phyloP scores from a whole-genome alignment of 2,113 vertebrate genomes.

The Psilopsiagon aymara region DNA sequence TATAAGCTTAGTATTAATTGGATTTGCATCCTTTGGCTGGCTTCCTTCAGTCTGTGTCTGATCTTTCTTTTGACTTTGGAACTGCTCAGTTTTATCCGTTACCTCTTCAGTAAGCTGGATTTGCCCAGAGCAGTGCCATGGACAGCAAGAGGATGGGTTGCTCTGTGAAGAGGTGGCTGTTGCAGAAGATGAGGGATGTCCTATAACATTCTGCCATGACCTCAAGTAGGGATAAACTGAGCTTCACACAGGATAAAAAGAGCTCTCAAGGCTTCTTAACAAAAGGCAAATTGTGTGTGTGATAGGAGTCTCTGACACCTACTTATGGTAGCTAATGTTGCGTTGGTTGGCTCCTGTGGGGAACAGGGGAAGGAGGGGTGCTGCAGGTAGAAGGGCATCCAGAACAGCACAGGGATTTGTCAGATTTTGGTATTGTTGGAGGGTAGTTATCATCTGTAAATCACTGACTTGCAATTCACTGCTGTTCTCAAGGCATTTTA shows the following conservation, averaged over 20 bases:
- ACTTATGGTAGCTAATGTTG: not conserved
- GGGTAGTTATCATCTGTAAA: not conserved
- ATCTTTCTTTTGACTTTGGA: not conserved
- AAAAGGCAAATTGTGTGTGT: not conserved
- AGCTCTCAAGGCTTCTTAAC: not conserved
- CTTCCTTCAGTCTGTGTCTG: not conserved
- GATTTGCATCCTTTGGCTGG: slow-evolving; percentile 21
- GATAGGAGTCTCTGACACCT: not conserved
- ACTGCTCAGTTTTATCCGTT: not conserved
- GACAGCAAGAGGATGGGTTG: not conserved
- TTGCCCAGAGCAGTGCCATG: accelerated
- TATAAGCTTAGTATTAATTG: slow-evolving; percentile 40
- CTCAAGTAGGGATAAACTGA: not conserved
- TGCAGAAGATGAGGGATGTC: not conserved
- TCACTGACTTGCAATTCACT: not conserved
- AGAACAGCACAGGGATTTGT: not conserved
- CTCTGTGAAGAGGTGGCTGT: not conserved
- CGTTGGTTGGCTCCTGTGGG: not conserved
- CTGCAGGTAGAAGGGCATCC: not conserved
- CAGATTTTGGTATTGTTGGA: not conserved
- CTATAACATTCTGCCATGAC: not conserved
- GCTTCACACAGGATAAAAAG: not conserved
- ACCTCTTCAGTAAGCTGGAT: not conserved
- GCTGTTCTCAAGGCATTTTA: not conserved
- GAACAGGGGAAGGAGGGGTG: not conserved